phyloP scores from a whole-genome alignment of 2,113 vertebrate species.

The Chaetodon trifascialis region DNA sequence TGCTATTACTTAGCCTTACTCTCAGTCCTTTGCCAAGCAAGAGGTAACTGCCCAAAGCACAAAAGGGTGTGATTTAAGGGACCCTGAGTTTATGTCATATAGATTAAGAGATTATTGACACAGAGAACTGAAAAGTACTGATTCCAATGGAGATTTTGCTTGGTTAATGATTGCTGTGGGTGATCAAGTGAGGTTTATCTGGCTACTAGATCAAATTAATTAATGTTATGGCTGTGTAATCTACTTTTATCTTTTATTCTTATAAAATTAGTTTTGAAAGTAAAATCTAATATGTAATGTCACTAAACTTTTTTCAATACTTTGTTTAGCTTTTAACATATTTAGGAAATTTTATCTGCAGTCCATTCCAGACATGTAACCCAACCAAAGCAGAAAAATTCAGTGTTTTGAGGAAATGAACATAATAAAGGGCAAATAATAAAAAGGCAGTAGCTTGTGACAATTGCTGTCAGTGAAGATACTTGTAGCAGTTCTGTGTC shows the following conservation, averaged over 20 bases:
- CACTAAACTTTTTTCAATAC: not conserved
- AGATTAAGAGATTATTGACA: slow-evolving; percentile 4
- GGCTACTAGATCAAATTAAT: not conserved
- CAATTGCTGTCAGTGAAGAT: not conserved
- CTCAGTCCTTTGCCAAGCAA: not conserved
- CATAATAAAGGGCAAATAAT: not conserved
- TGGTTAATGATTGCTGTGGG: not conserved
- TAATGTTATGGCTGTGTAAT: not conserved
- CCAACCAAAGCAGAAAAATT: not conserved
- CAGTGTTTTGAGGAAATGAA: not conserved
- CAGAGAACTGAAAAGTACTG: not conserved
- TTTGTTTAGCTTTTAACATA: not conserved
- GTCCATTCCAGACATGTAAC: not conserved
- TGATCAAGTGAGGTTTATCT: not conserved
- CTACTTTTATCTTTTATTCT: not conserved
- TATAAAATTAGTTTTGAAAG: not conserved
- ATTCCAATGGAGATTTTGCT: not conserved
- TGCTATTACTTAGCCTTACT: not conserved
- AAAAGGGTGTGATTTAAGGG: not conserved
- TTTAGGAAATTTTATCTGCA: not conserved
- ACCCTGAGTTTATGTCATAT: not conserved
- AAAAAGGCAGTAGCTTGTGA: not conserved
- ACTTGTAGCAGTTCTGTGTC: not conserved
- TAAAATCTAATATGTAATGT: not conserved
- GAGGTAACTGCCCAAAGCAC: not conserved